A percentile compares a stretch with the other conserved stretches of the same genome.
These are phyloP conservation scores for Argyrosomus japonicus DNA, from an alignment of 2,113 vertebrate genomes.

Conservation along the genomic window DNA sequence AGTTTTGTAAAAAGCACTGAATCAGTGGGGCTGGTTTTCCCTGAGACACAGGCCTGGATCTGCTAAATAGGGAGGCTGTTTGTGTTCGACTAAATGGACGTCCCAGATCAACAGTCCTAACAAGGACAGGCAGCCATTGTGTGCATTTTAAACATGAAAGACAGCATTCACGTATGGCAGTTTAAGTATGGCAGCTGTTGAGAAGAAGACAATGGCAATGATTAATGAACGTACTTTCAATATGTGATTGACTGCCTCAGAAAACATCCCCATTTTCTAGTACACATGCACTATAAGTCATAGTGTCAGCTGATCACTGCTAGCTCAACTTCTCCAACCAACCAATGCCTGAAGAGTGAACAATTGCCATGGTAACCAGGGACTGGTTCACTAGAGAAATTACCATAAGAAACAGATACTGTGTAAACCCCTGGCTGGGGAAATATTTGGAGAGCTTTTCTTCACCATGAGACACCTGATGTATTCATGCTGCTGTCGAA, in stretches of 20 bases:
- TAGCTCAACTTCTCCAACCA: slow-evolving; percentile 22
- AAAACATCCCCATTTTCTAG: background rate
- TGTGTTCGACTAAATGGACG: slow-evolving; percentile 8
- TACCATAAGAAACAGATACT: slow-evolving; percentile 59
- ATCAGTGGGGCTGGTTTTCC: slow-evolving; percentile 45
- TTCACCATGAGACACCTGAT: slow-evolving; percentile 41
- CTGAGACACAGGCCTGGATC: background rate
- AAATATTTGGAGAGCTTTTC: slow-evolving; percentile 63
- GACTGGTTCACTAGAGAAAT: slow-evolving; percentile 46
- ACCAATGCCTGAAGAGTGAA: slow-evolving; percentile 34
- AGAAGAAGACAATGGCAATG: background rate
- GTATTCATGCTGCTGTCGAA: slow-evolving; percentile 13
- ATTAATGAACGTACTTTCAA: background rate
- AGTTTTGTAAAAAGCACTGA: slow-evolving; percentile 48
- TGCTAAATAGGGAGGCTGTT: slow-evolving; percentile 6
- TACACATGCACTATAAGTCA: background rate
- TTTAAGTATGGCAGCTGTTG: background rate
- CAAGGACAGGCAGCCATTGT: slow-evolving; percentile 3
- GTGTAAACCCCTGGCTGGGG: slow-evolving; percentile 47
- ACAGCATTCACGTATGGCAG: background rate
- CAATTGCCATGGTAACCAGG: slow-evolving; percentile 51
- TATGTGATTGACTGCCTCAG: background rate
- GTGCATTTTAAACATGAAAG: background rate
- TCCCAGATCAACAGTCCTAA: slow-evolving; percentile 16
- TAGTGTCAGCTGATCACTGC: slow-evolving; percentile 13